Conservation (phyloP, 2,113 vertebrate genomes). For the Esox niger region DNA sequence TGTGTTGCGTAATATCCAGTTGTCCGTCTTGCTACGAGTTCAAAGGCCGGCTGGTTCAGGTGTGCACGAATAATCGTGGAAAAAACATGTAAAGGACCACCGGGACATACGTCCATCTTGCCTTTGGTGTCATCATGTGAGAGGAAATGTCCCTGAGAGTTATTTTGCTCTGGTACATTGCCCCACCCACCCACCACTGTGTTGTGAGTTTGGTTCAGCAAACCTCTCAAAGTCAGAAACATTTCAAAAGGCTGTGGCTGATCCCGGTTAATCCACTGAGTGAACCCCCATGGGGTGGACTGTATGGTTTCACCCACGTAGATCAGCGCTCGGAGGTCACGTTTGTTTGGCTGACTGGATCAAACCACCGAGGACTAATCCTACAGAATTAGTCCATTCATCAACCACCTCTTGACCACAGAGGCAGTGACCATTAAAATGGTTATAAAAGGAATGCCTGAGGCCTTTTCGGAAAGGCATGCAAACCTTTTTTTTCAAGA, state of each 20-base stretch:
- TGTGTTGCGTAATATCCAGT: conserved; percentile 5
- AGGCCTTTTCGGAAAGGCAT: conserved; percentile 37
- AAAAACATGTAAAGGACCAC: too few species aligned
- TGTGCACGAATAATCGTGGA: too few species aligned
- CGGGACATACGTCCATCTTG: not conserved
- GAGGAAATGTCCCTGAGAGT: not conserved
- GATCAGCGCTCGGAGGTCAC: not conserved
- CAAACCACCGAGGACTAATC: conserved; percentile 47
- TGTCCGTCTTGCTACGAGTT: too few species aligned
- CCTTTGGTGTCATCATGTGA: not conserved
- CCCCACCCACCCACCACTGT: not conserved
- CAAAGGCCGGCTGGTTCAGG: too few species aligned
- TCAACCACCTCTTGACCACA: conserved; percentile 61
- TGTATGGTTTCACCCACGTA: conserved; percentile 7
- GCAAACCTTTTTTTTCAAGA: not conserved
- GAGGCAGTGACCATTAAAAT: conserved; percentile 61
- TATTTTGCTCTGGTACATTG: not conserved
- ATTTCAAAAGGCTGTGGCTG: not conserved
- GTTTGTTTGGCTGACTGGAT: conserved; percentile 14
- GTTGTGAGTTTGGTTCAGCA: not conserved
- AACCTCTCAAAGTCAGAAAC: not conserved
- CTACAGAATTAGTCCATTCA: conserved; percentile 58
- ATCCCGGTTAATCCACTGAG: not conserved
- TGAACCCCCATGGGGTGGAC: conserved; percentile 2
- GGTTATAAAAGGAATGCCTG: conserved; percentile 66